Percentiles rank a stretch among this genome's conserved stretches.
These are phyloP conservation scores for Eulimnadia texana DNA, from an alignment of 1,140 invertebrate species.

Conservation along the genomic window DNA sequence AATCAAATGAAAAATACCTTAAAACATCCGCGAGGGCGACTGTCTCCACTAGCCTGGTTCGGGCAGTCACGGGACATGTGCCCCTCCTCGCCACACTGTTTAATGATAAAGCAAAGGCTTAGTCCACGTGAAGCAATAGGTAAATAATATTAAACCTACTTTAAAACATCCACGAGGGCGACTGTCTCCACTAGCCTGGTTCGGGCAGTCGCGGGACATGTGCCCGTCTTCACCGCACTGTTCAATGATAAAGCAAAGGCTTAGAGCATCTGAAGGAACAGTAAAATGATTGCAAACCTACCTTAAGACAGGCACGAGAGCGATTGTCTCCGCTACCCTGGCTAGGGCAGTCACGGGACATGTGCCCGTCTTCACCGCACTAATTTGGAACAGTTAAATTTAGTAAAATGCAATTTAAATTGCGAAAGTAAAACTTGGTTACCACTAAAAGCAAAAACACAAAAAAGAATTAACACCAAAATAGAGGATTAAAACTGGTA, in stretches of 20 bases:
- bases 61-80: constrained; percentile 2
- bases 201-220: constrained; percentile 21
- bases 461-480: no score
- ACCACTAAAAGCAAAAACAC: no score
- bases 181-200: not conserved
- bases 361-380: not conserved
- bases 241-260: constrained; percentile 20
- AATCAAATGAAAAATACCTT: no score
- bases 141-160: not conserved
- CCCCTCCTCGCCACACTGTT: not conserved
- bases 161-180: constrained; percentile 1
- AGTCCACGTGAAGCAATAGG: not conserved
- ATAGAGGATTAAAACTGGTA: no score
- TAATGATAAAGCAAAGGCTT: not conserved
- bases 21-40: not conserved
- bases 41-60: not conserved
- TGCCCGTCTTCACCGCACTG: constrained; percentile 25
- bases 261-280: no score
- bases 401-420: no score
- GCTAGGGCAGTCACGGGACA: not conserved
- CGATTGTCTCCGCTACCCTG: not conserved
- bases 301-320: not conserved
- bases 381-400: not conserved
- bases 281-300: no score
- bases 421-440: no score